phyloP scores from a whole-genome alignment of 2,113 vertebrate genomes.

The Caracal caracal region DNA sequence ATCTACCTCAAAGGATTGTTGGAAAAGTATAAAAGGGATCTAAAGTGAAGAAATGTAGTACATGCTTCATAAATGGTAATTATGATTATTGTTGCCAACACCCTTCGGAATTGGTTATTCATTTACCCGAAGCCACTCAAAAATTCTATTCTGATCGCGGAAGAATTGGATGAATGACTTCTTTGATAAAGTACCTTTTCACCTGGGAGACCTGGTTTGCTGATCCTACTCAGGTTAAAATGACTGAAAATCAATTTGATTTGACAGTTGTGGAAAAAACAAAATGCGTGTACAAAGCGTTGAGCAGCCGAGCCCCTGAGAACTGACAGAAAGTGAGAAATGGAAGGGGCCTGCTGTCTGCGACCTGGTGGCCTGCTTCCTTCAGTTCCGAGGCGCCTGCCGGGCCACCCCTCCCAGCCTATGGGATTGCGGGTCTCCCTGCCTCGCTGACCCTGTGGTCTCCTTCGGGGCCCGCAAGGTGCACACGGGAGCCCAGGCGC shows the following conservation, averaged over 20 bases:
- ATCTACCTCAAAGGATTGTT: slow-evolving; percentile 53
- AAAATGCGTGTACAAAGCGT: slow-evolving; percentile 26
- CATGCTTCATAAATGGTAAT: slow-evolving; percentile 57
- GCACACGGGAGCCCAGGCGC: rapidly evolving
- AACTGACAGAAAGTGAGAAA: slow-evolving; percentile 11
- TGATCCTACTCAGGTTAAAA: slow-evolving; percentile 79
- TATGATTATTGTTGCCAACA: slow-evolving; percentile 45
- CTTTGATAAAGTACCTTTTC: slow-evolving; percentile 77
- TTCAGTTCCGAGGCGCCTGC: background rate
- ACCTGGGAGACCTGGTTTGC: slow-evolving; percentile 79
- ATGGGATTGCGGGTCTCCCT: background rate
- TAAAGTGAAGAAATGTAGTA: slow-evolving; percentile 21
- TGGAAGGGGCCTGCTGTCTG: background rate
- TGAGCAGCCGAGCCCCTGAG: slow-evolving; percentile 47
- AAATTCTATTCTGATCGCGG: slow-evolving; percentile 65
- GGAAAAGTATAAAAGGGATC: slow-evolving; percentile 46
- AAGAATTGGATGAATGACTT: slow-evolving; percentile 70
- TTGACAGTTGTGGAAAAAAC: slow-evolving; percentile 79
- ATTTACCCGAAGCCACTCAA: slow-evolving; percentile 72
- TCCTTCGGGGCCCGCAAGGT: background rate
- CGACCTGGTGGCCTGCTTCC: slow-evolving; percentile 49
- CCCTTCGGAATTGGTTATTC: slow-evolving; percentile 73
- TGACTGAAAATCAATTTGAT: slow-evolving; percentile 85
- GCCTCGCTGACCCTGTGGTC: rapidly evolving
- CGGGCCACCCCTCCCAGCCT: background rate